A percentile compares a stretch with the other conserved stretches of the same genome.
Conservation (phyloP, 2,113 vertebrate species). For the Gavia stellata region DNA sequence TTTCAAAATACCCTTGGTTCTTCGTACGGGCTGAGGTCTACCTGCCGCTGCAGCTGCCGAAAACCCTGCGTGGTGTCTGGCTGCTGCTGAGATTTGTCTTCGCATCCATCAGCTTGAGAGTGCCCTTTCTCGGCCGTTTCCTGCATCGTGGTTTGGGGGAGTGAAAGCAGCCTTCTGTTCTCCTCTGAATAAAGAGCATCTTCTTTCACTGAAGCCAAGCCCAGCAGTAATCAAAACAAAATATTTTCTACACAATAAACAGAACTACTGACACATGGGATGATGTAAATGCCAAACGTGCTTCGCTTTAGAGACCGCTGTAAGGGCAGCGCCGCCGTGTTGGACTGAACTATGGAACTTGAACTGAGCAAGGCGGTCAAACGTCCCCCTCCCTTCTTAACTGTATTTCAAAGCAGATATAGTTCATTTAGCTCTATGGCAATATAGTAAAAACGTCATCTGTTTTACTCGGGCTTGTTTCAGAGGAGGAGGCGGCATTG, state of each 20-base stretch:
- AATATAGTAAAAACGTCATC: too few species aligned
- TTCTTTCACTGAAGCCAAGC: neutral
- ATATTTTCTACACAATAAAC: neutral
- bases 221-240: neutral
- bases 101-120: rapidly evolving
- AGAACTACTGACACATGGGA: neutral
- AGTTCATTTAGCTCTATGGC: neutral
- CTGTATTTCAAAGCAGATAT: rapidly evolving
- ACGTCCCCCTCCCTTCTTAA: neutral
- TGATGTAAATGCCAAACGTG: neutral
- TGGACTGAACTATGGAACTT: rapidly evolving
- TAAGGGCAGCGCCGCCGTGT: neutral
- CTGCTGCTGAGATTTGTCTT: neutral
- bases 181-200: neutral
- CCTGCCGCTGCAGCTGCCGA: neutral
- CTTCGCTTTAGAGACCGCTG: neutral
- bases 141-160: neutral
- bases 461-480: neutral
- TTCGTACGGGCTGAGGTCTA: neutral
- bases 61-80: neutral
- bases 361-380: neutral
- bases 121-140: neutral
- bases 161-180: neutral
- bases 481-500: rapidly evolving
- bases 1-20: neutral